Percentiles rank a stretch among this genome's conserved stretches.
Conservation (phyloP, 1,140 invertebrate genomes). For the Sipha flava region DNA sequence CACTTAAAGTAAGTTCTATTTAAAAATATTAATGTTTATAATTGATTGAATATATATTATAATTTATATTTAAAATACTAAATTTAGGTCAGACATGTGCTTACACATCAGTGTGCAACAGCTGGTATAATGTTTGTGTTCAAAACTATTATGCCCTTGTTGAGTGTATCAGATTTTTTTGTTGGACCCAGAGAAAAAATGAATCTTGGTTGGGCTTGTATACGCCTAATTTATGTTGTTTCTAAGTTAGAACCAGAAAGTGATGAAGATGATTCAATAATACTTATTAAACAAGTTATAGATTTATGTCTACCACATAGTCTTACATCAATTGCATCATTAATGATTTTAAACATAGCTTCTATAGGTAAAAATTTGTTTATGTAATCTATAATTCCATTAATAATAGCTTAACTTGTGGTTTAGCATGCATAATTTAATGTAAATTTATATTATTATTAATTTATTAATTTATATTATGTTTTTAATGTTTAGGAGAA, state of each 20-base stretch:
- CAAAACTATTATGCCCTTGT: conserved; percentile 24
- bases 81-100: neutral
- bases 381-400: neutral
- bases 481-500: neutral
- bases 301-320: conserved; percentile 3
- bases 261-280: neutral
- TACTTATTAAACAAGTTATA: neutral
- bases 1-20: neutral
- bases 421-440: neutral
- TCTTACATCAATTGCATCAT: conserved; percentile 17
- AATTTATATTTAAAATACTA: neutral
- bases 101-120: neutral
- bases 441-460: no score
- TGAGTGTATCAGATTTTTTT: conserved; percentile 10
- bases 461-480: neutral
- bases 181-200: conserved; percentile 18
- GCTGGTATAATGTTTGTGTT: conserved; percentile 18
- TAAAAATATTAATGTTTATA: neutral
- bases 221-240: conserved; percentile 8
- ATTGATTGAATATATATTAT: neutral
- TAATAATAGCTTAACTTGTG: no score
- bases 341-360: conserved; percentile 15
- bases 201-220: conserved; percentile 15
- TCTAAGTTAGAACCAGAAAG: neutral
- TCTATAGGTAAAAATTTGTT: conserved; percentile 9